Conservation (phyloP, 2,888 invertebrate genomes). For the Alcis repandata region DNA sequence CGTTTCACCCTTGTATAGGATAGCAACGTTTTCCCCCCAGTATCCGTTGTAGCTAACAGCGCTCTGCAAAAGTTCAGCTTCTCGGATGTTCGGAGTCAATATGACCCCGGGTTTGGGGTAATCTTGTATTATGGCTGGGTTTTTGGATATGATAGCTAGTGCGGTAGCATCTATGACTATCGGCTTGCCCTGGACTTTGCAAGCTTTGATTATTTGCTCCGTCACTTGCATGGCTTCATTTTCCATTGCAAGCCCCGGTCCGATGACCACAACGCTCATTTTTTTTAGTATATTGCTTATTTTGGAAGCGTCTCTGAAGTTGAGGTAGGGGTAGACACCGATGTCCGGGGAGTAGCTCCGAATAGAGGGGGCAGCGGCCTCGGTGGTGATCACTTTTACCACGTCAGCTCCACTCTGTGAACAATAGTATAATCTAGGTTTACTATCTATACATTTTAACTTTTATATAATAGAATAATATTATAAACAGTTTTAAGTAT, state of each 20-base stretch:
- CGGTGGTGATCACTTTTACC: neutral
- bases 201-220: neutral
- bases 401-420: neutral
- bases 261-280: neutral
- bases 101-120: neutral
- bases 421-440: no score
- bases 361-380: neutral
- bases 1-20: neutral
- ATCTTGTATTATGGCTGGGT: neutral
- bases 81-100: neutral
- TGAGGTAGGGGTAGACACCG: neutral
- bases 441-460: no score
- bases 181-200: neutral
- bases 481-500: no score
- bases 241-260: neutral
- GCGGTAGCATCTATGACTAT: neutral
- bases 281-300: neutral
- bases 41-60: neutral
- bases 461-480: no score
- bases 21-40: neutral
- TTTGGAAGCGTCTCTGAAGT: neutral
- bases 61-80: neutral
- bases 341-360: neutral
- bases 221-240: neutral
- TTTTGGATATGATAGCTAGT: neutral